Conservation (phyloP, 2,113 vertebrate genomes). For the Oreochromis tanganicae region DNA sequence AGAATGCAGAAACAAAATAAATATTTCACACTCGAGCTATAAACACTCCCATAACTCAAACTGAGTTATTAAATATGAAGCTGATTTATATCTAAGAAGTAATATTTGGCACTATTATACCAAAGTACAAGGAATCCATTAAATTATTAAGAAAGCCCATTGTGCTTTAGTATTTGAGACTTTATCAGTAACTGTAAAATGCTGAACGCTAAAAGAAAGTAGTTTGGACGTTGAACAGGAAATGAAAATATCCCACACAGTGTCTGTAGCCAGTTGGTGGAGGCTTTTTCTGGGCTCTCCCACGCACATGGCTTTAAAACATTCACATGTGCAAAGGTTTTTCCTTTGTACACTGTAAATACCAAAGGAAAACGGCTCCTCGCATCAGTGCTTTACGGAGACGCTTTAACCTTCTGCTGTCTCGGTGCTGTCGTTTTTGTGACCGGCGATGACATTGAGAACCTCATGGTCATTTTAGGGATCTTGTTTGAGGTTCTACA, state of each 20-base stretch:
- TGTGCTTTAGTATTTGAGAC: background rate
- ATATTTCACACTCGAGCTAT: background rate
- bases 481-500: background rate
- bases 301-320: conserved; percentile 44
- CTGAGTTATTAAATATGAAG: background rate
- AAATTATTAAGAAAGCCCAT: background rate
- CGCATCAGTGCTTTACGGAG: background rate
- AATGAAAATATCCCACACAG: conserved; percentile 50
- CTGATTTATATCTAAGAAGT: background rate
- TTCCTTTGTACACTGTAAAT: conserved; percentile 1
- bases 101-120: background rate
- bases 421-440: background rate
- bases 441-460: background rate
- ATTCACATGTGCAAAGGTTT: conserved; percentile 46
- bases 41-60: background rate
- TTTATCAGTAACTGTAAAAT: background rate
- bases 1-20: background rate
- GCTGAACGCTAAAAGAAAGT: background rate
- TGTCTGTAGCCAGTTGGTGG: conserved; percentile 53
- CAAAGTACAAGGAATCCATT: background rate
- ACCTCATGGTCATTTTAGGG: background rate
- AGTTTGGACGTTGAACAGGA: conserved; percentile 30
- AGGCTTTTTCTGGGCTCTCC: conserved; percentile 57
- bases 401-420: background rate
- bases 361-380: background rate